Base-by-base conservation (phyloP, 2,797 vertebrate genomes). In the Parauchenoglanis ngamensis region DNA sequence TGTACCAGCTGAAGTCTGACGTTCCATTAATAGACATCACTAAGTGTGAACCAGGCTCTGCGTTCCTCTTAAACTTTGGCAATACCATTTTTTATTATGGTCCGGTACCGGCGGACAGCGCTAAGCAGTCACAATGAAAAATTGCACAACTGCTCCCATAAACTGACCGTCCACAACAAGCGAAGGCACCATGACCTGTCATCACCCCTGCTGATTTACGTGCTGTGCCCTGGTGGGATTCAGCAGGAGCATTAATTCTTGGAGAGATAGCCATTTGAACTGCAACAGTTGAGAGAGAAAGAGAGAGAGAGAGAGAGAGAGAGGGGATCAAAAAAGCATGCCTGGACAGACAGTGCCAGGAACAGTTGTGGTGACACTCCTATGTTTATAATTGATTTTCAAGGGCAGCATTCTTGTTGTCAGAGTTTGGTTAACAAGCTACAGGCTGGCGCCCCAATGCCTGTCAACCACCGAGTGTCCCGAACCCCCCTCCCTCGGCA, bases 301-400 rank as follows among this genome's bases (percentile, higher is more conserved):
- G 44, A 72, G 83, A 86, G 54, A 35, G 28, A 79, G 87, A 70
- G 68, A 85, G 63, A 86, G 85, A 56, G 87, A 86, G 54, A 49
- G 40, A 17, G 57, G 61, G 76, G 84, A 83, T 68, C n/a, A 59
- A 54, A 68, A 67, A 80, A 73, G 28, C 63, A 89, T 80, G 67
- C 44, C 56, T 61, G 88, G 89, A 84, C 92, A 94, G 92, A 94
- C 92, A 93, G 90, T 10, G 88, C 89, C 83, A 94, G 92, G 95
- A 95, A 95, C 95, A 96, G 94, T 96, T 95, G 95, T 92, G 92
- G 87, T 49, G 92, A 91, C 75, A 80, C 88, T 92, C 90, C 89
- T 83, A 90, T 93, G 94, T 93, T 95, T 94, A 93, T 94, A 96
- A 96, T 96, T 95, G 94, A 96, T 96, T 95, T 96, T 95, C 94